phyloP scores from a whole-genome alignment of 1,140 invertebrate genomes.

The Rhizoglyphus robini region DNA sequence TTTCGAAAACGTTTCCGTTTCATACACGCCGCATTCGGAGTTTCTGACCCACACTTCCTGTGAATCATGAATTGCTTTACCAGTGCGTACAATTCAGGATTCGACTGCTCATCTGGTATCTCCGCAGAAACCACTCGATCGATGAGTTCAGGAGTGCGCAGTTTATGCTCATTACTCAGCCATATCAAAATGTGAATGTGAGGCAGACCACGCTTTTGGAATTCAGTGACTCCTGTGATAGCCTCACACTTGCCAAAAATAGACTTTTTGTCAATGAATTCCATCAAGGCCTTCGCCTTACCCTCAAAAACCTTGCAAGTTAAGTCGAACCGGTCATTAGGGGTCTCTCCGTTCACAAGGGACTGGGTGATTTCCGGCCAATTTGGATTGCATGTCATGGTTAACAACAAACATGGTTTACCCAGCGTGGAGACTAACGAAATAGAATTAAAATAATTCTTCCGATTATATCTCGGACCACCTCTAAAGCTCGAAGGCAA shows the following conservation, averaged over 20 bases:
- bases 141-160: slow-evolving; percentile 7
- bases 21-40: neutral
- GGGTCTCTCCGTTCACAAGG: slow-evolving; percentile 28
- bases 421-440: no score
- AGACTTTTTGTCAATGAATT: slow-evolving; percentile 25
- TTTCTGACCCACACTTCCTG: neutral
- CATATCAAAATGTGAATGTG: slow-evolving; percentile 34
- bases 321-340: slow-evolving; percentile 33
- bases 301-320: no score
- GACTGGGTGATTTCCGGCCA: slow-evolving; percentile 37
- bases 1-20: neutral
- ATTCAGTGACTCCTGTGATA: no score
- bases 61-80: neutral
- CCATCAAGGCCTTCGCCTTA: slow-evolving; percentile 31
- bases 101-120: slow-evolving; percentile 24
- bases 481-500: no score
- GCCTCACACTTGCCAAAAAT: slow-evolving; percentile 16
- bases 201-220: slow-evolving; percentile 34
- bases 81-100: no score
- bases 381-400: no score
- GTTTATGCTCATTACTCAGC: slow-evolving; percentile 13
- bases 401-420: slow-evolving; percentile 37
- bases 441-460: no score
- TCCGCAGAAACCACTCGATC: slow-evolving; percentile 21
- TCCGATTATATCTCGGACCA: no score